Conservation (phyloP, 2,888 invertebrate genomes). For the Mesorhabditis sp. region DNA sequence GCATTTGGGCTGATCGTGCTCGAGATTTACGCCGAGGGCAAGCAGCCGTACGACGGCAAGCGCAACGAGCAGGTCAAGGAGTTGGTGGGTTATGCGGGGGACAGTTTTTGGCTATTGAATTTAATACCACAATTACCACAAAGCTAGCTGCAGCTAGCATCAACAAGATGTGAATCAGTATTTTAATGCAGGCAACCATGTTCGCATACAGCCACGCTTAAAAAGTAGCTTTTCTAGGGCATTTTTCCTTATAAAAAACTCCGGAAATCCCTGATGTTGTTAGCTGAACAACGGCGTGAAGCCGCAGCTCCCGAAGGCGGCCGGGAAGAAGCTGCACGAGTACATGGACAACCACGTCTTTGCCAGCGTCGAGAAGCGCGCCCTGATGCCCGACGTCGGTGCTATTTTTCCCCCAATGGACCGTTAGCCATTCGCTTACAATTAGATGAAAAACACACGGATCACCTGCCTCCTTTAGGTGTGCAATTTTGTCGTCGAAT, state of each 20-base stretch:
- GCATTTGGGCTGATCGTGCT: background rate
- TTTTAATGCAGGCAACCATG: too few relatives aligned
- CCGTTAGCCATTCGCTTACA: too few relatives aligned
- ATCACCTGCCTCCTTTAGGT: slow-evolving; percentile 3
- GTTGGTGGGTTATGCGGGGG: background rate
- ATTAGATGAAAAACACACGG: background rate
- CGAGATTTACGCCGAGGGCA: slow-evolving; percentile 5
- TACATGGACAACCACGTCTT: background rate
- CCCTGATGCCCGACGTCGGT: background rate
- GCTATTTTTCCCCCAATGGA: background rate
- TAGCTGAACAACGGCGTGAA: background rate
- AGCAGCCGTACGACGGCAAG: slow-evolving; percentile 1
- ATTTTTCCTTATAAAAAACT: too few relatives aligned
- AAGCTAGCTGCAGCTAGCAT: too few relatives aligned
- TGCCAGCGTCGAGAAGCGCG: background rate
- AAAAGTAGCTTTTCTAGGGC: background rate
- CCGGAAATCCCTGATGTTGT: background rate
- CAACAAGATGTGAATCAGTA: too few relatives aligned
- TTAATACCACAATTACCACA: too few relatives aligned
- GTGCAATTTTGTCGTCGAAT: slow-evolving; percentile 1
- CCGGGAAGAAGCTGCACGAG: background rate
- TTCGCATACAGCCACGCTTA: background rate
- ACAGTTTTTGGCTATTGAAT: too few relatives aligned
- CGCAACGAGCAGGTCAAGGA: background rate
- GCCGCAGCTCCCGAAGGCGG: background rate